A percentile compares a stretch with the other conserved stretches of the same genome.
Evolutionary conservation across 2,797 vertebrate genomes (phyloP).

Genomic region (Trematomus bernacchii): DNA sequence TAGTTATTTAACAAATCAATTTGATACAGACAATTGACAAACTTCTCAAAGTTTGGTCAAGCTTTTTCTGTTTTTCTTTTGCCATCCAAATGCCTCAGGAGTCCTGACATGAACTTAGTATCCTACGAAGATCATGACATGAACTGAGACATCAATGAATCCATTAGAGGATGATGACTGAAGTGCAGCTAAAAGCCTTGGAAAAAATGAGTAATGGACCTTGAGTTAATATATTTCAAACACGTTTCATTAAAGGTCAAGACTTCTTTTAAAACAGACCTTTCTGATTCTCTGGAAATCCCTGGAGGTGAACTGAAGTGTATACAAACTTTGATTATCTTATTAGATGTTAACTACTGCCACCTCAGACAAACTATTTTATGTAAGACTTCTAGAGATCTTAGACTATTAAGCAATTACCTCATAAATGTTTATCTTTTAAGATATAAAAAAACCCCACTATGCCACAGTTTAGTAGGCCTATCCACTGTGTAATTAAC

Average conservation of each 20-base stretch:
- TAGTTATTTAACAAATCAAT: not conserved
- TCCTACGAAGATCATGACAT: not conserved
- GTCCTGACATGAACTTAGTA: not conserved
- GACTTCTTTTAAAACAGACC: not conserved
- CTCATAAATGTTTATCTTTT: not conserved
- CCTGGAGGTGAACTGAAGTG: not conserved
- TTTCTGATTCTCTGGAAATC: not conserved
- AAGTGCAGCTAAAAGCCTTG: no score
- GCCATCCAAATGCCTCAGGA: not conserved
- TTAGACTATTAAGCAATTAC: not conserved
- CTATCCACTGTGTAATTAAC: constrained; percentile 16
- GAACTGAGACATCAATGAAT: no score
- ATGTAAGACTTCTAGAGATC: not conserved
- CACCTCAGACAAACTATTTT: not conserved
- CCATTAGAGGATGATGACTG: no score
- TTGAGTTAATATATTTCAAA: not conserved
- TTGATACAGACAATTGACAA: not conserved
- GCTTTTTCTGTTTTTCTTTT: not conserved
- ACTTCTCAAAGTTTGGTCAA: not conserved
- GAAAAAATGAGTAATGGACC: no score
- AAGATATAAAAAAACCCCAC: not conserved
- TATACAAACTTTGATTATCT: not conserved
- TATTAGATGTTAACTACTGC: not conserved
- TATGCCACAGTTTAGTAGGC: not conserved
- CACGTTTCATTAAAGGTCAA: not conserved